These are phyloP conservation scores for Tarsius wallacei DNA, from an alignment of 2,797 vertebrate genomes.

Conservation along the genomic window DNA sequence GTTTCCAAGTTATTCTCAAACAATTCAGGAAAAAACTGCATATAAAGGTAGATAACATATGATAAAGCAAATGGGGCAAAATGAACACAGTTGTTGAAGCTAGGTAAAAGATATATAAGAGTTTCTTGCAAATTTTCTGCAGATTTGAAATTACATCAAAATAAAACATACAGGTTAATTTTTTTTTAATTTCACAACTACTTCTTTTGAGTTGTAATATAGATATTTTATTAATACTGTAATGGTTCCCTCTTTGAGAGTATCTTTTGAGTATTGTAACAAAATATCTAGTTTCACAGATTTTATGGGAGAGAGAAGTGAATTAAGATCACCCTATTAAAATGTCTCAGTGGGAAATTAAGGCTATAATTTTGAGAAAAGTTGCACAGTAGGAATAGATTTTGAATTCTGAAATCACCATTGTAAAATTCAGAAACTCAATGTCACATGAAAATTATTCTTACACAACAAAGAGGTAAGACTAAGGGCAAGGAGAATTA, in stretches of 20 bases:
- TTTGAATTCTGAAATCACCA: not conserved
- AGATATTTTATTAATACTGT: not conserved
- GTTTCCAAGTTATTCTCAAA: slow-evolving; percentile 40
- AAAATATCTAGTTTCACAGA: slow-evolving; percentile 17
- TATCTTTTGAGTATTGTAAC: not conserved
- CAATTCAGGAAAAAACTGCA: slow-evolving; percentile 26
- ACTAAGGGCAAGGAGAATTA: slow-evolving; percentile 18
- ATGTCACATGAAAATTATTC: slow-evolving; percentile 50
- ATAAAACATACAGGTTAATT: slow-evolving; percentile 32
- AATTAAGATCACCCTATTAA: slow-evolving; percentile 26
- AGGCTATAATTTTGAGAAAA: slow-evolving; percentile 11
- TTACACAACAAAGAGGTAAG: not conserved
- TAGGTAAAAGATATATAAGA: not conserved
- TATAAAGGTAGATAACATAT: not conserved
- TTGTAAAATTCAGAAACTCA: slow-evolving; percentile 9
- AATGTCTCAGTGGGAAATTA: slow-evolving; percentile 35
- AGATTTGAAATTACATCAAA: slow-evolving; percentile 20
- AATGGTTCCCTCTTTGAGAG: not conserved
- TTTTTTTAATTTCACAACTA: not conserved
- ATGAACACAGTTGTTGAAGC: not conserved
- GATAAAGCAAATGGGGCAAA: slow-evolving; percentile 4
- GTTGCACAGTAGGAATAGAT: not conserved
- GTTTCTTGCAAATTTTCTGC: not conserved
- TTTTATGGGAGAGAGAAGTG: not conserved
- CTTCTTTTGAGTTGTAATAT: not conserved